phyloP scores from a whole-genome alignment of 2,888 invertebrate species.

The Anoplius nigerrimus region DNA sequence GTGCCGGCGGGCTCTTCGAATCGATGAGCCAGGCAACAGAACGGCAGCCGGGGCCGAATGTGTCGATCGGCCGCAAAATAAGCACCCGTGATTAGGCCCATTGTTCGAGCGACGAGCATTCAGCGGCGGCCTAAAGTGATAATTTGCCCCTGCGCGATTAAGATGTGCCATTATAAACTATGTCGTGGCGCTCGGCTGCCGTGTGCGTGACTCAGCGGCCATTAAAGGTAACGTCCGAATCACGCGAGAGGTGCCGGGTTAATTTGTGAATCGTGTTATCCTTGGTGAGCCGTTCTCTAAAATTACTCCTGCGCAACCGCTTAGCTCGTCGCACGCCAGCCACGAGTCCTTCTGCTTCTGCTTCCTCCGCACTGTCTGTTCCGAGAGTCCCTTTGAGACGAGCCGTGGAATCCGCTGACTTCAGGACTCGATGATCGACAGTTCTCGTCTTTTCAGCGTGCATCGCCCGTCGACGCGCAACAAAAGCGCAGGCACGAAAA shows the following conservation, averaged over 20 bases:
- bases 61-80: slow-evolving; percentile 17
- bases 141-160: slow-evolving; percentile 66
- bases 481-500: too few species aligned
- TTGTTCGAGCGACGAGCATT: slow-evolving; percentile 42
- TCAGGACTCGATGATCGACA: too few species aligned
- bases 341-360: slow-evolving; percentile 14
- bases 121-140: slow-evolving; percentile 54
- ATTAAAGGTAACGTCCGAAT: slow-evolving; percentile 62
- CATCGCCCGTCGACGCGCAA: too few species aligned
- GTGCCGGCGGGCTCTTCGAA: neutral
- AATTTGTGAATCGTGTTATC: slow-evolving; percentile 59
- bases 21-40: neutral
- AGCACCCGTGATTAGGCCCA: slow-evolving; percentile 24
- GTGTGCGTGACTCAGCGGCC: slow-evolving; percentile 65
- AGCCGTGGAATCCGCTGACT: too few species aligned
- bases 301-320: slow-evolving; percentile 47
- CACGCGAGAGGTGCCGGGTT: slow-evolving; percentile 66
- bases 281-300: slow-evolving; percentile 35
- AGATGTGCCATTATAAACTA: slow-evolving; percentile 64
- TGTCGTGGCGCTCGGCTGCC: slow-evolving; percentile 48
- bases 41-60: slow-evolving; percentile 15
- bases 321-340: slow-evolving; percentile 27
- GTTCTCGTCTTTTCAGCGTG: too few species aligned
- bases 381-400: too few species aligned
- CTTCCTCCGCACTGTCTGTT: neutral